phyloP scores from a whole-genome alignment of 2,888 invertebrate species.

The Lepidochitona cinerea region DNA sequence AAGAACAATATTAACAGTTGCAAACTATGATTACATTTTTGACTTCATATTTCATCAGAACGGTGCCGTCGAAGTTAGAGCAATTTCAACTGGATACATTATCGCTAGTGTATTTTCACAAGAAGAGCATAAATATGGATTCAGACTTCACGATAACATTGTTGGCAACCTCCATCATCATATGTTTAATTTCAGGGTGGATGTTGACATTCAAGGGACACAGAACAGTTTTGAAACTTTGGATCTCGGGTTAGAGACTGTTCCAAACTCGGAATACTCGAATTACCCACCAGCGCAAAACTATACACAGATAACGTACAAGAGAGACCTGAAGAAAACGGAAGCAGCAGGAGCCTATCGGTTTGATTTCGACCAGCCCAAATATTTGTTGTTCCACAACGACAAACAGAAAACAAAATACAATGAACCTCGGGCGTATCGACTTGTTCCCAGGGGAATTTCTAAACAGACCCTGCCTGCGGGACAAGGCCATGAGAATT shows the following conservation, averaged over 20 bases:
- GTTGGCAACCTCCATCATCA: slow-evolving; percentile 57
- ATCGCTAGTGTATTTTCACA: slow-evolving; percentile 32
- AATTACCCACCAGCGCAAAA: not conserved
- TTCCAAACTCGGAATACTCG: not conserved
- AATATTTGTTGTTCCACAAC: slow-evolving; percentile 47
- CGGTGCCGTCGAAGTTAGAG: slow-evolving; percentile 47
- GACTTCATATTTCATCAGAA: slow-evolving; percentile 61
- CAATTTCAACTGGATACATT: slow-evolving; percentile 57
- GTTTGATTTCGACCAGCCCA: slow-evolving; percentile 51
- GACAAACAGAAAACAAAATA: slow-evolving; percentile 23
- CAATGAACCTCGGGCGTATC: slow-evolving; percentile 21
- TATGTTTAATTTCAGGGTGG: slow-evolving; percentile 55
- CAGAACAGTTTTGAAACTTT: slow-evolving; percentile 58
- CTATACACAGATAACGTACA: slow-evolving; percentile 38
- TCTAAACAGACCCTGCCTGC: slow-evolving; percentile 22
- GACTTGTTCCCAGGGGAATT: slow-evolving; percentile 10
- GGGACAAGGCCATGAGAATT: not conserved
- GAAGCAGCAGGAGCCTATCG: slow-evolving; percentile 47
- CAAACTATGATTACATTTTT: slow-evolving; percentile 60
- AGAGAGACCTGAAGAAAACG: slow-evolving; percentile 30
- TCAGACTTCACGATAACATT: slow-evolving; percentile 42
- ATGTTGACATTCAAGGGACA: slow-evolving; percentile 52
- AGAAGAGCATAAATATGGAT: slow-evolving; percentile 44
- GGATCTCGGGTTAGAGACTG: slow-evolving; percentile 37
- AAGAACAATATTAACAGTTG: slow-evolving; percentile 46